Base-by-base conservation (phyloP, 1,140 invertebrate species). In the Anastrepha obliqua region DNA sequence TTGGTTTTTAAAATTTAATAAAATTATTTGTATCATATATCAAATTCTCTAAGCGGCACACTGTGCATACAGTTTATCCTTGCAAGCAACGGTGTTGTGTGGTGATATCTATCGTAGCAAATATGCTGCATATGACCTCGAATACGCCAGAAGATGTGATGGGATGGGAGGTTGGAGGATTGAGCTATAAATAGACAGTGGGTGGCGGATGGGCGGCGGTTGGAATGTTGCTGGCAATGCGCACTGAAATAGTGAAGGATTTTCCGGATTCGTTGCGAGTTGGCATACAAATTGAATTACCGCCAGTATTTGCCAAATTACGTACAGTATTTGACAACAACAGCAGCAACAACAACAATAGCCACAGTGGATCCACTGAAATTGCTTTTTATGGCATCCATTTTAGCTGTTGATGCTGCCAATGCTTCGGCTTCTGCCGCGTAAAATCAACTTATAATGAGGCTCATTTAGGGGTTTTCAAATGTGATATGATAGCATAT, bases 241-340 rank as follows among this genome's bases (percentile, higher is more conserved):
- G 6, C 29, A 58, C 4, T 86, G 15, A 58, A 15, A 4, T n/a
- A 62, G 85, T 62, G 58, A 86, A 62, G 58, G 58, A 64, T 85
- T 58, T 85, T 85, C 44, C 81, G 20, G 17, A 60, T 86, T 11
- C 60, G 29, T n/a, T 62, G 42, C 47, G 58, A 60, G 39, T 55
- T 85, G 47, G 3, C 42, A 47, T 44, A 74, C n/a, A 88, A 88
- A 92, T 92, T 91, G 74, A 90, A 91, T 92, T 92, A 92, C 88
- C 74, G 88, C 88, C 89, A 90, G 91, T 90, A 91, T 90, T 90
- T 91, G 87, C 44, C 85, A 88, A 88, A 88, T 88, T 88, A 86
- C 85, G 67, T 86, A 59, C 59, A 65, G 86, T 89, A 90, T 89
- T 89, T 90, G 13, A 81, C 47, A 55, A 55, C 47, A 20, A 81